Evolutionary conservation across 1,140 invertebrate genomes (phyloP).

Genomic region (Micrasema minimum): DNA sequence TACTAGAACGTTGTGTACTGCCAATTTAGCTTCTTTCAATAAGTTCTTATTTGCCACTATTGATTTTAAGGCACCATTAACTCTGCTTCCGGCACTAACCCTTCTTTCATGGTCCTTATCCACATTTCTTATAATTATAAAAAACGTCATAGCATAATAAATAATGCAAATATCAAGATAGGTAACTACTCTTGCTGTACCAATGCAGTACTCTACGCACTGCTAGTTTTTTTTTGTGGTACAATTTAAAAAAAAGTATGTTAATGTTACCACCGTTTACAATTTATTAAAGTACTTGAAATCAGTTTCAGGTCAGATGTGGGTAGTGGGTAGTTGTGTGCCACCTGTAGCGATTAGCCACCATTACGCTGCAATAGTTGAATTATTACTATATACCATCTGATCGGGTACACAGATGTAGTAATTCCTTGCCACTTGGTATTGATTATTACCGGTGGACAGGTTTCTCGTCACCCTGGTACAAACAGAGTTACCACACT

Average conservation of each 20-base stretch:
- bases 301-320: slow-evolving; percentile 26
- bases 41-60: too few relatives aligned
- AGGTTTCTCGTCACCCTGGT: background rate
- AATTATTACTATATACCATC: slow-evolving; percentile 1
- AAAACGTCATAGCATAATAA: too few relatives aligned
- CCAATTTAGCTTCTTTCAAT: too few relatives aligned
- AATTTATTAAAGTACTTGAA: background rate
- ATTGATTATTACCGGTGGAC: background rate
- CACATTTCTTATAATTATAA: too few relatives aligned
- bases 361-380: slow-evolving; percentile 24
- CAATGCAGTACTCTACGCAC: too few relatives aligned
- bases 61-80: too few relatives aligned
- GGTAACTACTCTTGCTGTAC: too few relatives aligned
- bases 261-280: background rate
- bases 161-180: too few relatives aligned
- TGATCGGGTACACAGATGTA: slow-evolving; percentile 3
- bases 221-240: too few relatives aligned
- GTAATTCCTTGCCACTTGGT: slow-evolving; percentile 5
- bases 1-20: too few relatives aligned
- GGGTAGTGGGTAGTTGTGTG: slow-evolving; percentile 8
- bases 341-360: slow-evolving; percentile 14
- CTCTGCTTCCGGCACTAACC: too few relatives aligned
- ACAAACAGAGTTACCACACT: slow-evolving; percentile 9
- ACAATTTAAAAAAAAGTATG: background rate
- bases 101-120: too few relatives aligned